Evolutionary conservation across 2,113 vertebrate species (phyloP), one percentile per base, ranked within the genome.

Genomic region (Chloroceryle aenea): DNA sequence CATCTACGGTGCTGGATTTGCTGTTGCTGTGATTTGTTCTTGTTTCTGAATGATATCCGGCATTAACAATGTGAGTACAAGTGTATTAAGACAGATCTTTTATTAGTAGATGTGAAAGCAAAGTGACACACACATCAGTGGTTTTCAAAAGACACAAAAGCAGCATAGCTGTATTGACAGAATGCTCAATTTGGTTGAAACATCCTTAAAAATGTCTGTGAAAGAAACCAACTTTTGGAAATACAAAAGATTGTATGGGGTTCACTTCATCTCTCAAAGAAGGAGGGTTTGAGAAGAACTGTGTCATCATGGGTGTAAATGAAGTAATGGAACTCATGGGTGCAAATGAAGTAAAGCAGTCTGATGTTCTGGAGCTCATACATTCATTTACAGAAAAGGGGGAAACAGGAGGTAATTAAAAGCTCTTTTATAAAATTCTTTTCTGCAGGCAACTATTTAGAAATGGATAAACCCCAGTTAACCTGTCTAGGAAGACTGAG

Each of bases 71-170:
- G 78, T 32, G 67, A 95, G 68, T 96, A 82, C 79, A 89, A 97
- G 87, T 85, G 68, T 96, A 90, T 97, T 96, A 90, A 95, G 97
- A 86, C 73, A 80, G 80, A 47, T 85, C 86, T 95, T 88, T 88
- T 85, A 68, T 64, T 79, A 64, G 82, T 26, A 53, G 83, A 92
- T 74, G 74, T 96, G 80, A 97, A 94, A 97, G 89, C 90, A 95
- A 95, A 93, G 92, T 94, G 95, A 55, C 81, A 96, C 82, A 95
- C 95, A 29, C 93, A n/a, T n/a, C 83, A 89, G 52, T 81, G 94
- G 82, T 84, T 98, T 97, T 87, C 91, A 97, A 95, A 97, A 73
- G 97, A 94, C 95, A 90, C 79, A 95, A 97, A 97, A 93, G 91
- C 80, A 92, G 93, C 95, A 97, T 93, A 91, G 89, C 83, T 73